A percentile compares a stretch with the other conserved stretches of the same genome.
These are phyloP conservation scores for Scrobipalpa costella DNA, from an alignment of 2,888 invertebrate genomes.

Conservation along the genomic window DNA sequence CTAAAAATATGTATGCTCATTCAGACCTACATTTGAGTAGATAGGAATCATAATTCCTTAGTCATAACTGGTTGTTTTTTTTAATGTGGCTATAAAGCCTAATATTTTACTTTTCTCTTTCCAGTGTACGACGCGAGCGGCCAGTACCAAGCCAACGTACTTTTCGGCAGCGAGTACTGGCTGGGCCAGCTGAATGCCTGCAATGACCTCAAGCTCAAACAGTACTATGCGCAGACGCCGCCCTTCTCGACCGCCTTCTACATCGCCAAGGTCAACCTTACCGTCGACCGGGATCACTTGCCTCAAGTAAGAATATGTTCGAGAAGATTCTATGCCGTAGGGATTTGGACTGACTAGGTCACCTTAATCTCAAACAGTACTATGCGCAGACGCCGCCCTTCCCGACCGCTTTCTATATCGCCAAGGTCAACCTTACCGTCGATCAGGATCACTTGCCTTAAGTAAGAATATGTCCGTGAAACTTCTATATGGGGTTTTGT, in stretches of 20 bases:
- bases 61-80: neutral
- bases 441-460: conserved; percentile 76
- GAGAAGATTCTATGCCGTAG: neutral
- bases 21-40: no score
- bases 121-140: conserved; percentile 91
- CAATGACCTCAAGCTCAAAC: conserved; percentile 81
- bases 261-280: conserved; percentile 81
- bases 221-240: conserved; percentile 76
- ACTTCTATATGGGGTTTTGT: conserved; percentile 50
- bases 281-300: conserved; percentile 75
- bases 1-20: no score
- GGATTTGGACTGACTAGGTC: no score
- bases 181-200: conserved; percentile 87
- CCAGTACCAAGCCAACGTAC: conserved; percentile 87
- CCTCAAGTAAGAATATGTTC: conserved; percentile 67
- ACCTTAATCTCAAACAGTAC: conserved; percentile 80
- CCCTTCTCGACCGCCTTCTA: conserved; percentile 83
- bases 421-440: conserved; percentile 79
- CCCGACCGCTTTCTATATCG: conserved; percentile 82
- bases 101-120: no score
- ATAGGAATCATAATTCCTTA: no score
- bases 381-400: conserved; percentile 82
- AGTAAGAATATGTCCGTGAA: conserved; percentile 55
- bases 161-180: conserved; percentile 92
- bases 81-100: no score